Percentiles rank a stretch among this genome's conserved stretches.
phyloP scores from a whole-genome alignment of 2,888 invertebrate species.

The Nemotelus pantherinus region DNA sequence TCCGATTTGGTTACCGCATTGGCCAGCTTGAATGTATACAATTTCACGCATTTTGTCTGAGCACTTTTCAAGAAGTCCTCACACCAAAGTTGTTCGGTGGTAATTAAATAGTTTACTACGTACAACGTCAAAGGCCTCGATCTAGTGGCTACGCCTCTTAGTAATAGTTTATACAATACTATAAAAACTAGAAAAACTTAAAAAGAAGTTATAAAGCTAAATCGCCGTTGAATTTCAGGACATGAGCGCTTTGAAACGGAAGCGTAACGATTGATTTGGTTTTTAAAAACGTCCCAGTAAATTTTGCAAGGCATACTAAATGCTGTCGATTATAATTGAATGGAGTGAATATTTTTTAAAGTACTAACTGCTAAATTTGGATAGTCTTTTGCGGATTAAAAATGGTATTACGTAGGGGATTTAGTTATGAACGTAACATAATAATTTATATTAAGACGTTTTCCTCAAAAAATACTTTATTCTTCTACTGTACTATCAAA shows the following conservation, averaged over 20 bases:
- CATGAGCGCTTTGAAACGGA: slow-evolving; percentile 28
- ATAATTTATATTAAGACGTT: too few species aligned
- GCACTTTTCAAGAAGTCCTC: background rate
- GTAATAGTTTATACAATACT: slow-evolving; percentile 10
- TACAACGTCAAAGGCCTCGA: background rate
- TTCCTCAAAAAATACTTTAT: too few species aligned
- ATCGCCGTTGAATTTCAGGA: background rate
- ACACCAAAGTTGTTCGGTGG: background rate
- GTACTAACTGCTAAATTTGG: background rate
- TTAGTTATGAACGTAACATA: too few species aligned
- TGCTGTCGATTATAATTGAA: background rate
- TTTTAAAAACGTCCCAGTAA: slow-evolving; percentile 4
- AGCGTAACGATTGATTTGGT: slow-evolving; percentile 11
- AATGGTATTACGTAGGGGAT: background rate
- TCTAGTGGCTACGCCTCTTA: slow-evolving; percentile 11
- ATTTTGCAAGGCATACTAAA: slow-evolving; percentile 9
- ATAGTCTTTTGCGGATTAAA: background rate
- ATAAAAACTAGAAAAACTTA: slow-evolving; percentile 22
- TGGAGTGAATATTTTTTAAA: background rate
- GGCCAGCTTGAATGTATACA: slow-evolving; percentile 93
- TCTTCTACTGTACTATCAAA: too few species aligned
- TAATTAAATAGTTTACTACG: background rate
- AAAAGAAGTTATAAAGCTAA: slow-evolving; percentile 10
- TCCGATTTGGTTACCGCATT: slow-evolving; percentile 96
- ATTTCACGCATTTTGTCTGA: slow-evolving; percentile 88